These are phyloP conservation scores for Acronicta psi DNA, from an alignment of 2,888 invertebrate species.

Conservation along the genomic window DNA sequence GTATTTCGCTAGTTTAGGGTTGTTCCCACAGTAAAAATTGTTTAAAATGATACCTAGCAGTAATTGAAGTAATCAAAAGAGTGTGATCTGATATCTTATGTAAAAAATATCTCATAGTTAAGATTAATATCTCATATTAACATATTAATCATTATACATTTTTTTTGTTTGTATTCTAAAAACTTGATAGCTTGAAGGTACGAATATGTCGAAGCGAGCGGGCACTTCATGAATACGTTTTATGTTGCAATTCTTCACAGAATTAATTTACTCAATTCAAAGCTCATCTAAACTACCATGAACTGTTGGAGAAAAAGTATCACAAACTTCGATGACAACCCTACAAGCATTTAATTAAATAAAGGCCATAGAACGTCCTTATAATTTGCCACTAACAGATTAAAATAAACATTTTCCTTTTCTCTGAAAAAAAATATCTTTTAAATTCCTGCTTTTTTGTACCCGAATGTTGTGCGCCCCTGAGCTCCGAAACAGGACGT, in stretches of 20 bases:
- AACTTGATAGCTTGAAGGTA: no score
- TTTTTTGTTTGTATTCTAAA: no score
- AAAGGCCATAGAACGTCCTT: conserved; percentile 24
- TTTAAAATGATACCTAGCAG: no score
- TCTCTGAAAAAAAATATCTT: conserved; percentile 16
- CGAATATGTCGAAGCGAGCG: not conserved
- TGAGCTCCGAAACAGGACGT: conserved; percentile 8
- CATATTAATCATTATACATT: no score
- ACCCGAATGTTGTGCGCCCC: conserved; percentile 40
- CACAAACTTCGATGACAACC: conserved; percentile 5
- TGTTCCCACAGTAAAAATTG: no score
- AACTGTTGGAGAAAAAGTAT: not conserved
- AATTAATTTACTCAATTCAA: not conserved
- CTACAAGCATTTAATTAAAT: conserved; percentile 29
- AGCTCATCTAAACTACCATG: not conserved
- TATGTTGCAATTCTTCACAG: not conserved
- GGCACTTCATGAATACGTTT: no score
- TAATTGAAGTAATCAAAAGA: no score
- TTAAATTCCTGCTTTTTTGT: conserved; percentile 34
- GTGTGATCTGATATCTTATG: no score
- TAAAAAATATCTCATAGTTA: no score
- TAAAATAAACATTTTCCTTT: conserved; percentile 25
- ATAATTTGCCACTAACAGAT: conserved; percentile 37
- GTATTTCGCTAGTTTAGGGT: no score
- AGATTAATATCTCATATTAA: no score